Percentiles rank a stretch among this genome's conserved stretches.
phyloP scores from a whole-genome alignment of 2,888 invertebrate genomes.

The Coleophora flavipennella region DNA sequence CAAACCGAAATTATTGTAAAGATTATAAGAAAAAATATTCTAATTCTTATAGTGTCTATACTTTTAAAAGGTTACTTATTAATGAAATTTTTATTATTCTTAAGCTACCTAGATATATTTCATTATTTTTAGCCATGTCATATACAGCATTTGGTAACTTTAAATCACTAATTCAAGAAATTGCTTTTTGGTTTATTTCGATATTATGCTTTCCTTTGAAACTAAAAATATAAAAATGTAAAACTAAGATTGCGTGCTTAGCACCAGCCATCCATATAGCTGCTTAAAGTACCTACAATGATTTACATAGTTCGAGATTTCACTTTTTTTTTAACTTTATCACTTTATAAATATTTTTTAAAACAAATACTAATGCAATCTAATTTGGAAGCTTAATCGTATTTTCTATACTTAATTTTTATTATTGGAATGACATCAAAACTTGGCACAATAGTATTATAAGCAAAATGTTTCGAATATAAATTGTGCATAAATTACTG shows the following conservation, averaged over 20 bases:
- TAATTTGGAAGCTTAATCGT: conserved; percentile 9
- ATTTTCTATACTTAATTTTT: conserved; percentile 5
- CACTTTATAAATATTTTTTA: conserved; percentile 18
- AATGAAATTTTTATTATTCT: too few relatives aligned
- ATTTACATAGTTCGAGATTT: conserved; percentile 4
- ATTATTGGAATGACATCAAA: conserved; percentile 7
- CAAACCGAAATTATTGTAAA: too few relatives aligned
- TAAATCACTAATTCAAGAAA: conserved; percentile 23
- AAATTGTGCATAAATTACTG: background rate
- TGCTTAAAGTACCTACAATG: conserved; percentile 20
- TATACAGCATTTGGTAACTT: conserved; percentile 21
- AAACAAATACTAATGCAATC: conserved; percentile 22
- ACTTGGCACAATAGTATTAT: conserved; percentile 25
- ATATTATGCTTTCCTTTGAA: too few relatives aligned
- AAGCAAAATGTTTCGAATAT: background rate
- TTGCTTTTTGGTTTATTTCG: conserved; percentile 36
- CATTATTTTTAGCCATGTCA: background rate
- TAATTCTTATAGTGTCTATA: too few relatives aligned
- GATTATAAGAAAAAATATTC: too few relatives aligned
- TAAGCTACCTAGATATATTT: too few relatives aligned
- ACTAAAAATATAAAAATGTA: too few relatives aligned
- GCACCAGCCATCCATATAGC: conserved; percentile 38
- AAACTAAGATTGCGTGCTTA: too few relatives aligned
- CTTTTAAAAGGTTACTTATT: too few relatives aligned
- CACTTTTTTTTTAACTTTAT: conserved; percentile 20